Conservation (phyloP, 2,113 vertebrate genomes). For the Ceyx margarethae region DNA sequence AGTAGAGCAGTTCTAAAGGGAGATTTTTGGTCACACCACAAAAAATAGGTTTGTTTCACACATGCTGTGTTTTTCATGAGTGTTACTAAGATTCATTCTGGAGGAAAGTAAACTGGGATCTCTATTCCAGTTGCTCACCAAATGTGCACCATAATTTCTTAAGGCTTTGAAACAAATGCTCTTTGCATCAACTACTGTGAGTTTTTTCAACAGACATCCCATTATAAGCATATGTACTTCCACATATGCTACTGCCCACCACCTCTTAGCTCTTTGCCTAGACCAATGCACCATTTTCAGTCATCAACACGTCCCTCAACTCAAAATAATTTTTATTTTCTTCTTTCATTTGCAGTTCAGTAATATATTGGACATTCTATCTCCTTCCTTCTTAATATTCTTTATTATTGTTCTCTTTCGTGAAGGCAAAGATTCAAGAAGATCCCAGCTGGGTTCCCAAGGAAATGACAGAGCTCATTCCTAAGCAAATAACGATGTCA, state of each 20-base stretch:
- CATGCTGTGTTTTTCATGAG: rapidly evolving
- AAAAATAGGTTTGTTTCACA: rapidly evolving
- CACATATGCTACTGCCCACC: background rate
- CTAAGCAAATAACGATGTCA: background rate
- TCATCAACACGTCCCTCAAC: background rate
- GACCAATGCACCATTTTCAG: background rate
- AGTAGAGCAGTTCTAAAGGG: background rate
- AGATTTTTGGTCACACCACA: background rate
- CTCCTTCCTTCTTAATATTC: background rate
- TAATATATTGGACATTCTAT: background rate
- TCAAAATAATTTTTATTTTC: background rate
- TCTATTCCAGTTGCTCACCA: background rate
- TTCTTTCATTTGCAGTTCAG: background rate
- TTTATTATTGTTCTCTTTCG: background rate
- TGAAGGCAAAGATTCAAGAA: background rate
- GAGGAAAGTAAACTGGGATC: background rate
- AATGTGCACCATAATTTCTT: background rate
- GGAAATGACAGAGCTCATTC: background rate
- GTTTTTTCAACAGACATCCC: background rate
- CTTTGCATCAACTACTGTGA: background rate
- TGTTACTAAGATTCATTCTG: background rate
- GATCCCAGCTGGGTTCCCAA: background rate
- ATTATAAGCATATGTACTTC: background rate
- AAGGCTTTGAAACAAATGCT: background rate
- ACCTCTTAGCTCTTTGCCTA: background rate